Base-by-base conservation (phyloP, 2,888 invertebrate genomes). In the Gastracanthus pulcherrimus region DNA sequence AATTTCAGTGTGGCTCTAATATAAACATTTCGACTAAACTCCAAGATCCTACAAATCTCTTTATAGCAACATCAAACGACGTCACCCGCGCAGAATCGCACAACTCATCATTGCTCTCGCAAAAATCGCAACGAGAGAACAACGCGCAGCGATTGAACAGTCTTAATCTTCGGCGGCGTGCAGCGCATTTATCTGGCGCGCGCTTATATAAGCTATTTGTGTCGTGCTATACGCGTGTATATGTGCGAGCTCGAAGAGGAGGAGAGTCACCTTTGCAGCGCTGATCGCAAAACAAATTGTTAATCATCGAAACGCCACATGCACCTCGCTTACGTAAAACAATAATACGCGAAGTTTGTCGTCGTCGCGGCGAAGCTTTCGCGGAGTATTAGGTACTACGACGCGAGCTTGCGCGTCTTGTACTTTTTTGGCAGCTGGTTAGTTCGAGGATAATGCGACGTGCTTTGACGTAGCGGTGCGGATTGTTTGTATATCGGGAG, bases 281-380 rank as follows among this genome's bases (percentile, higher is more conserved):
- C 86, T 88, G 89, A 90, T 90, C 89, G 89, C 89, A 89, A 89
- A 90, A 90, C 89, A 90, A 90, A 91, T 91, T 90, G 89, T 90
- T 90, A 90, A 90, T 91, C 90, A 88, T 90, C 90, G 89, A 91
- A 91, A 90, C 88, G 88, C 88, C 23, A 66, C 23, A 19, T 51
- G 51, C n/a, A 26, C 55, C 23, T 4, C 3, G 16, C 66, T 29
- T 90, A 90, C 88, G 89, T 90, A 90, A 90, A 89, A 64, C 75
- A 66, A 31, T 31, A n/a, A 69, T 69, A n/a, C 19, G 55, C 26
- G 55, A 23, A 55, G 55, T 13, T 51, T 7, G 26, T n/a, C 13
- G 16, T 45, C n/a, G 45, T n/a, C 11, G 1, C 16, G 41, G 31
- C 38, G 1, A 26, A 51, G 51, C 51, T 51, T 55, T 23, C 55